Conservation (phyloP, 2,888 invertebrate genomes). For the Agriopis marginaria region DNA sequence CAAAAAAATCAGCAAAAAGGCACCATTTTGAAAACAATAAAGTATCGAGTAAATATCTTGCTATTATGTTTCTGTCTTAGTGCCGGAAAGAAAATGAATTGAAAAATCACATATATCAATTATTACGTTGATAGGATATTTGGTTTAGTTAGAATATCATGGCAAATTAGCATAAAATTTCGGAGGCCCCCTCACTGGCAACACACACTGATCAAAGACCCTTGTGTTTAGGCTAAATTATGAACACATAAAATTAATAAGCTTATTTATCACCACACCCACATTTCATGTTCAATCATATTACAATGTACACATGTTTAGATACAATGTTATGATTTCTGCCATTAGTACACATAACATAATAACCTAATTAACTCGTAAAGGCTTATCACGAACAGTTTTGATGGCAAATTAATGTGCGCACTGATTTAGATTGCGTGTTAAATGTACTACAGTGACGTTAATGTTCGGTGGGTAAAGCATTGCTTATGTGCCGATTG, state of each 20-base stretch:
- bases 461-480: constrained; percentile 23
- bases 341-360: constrained; percentile 19
- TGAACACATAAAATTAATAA: not conserved
- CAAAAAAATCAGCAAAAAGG: no score
- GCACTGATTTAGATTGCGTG: constrained; percentile 42
- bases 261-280: constrained; percentile 4
- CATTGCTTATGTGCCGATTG: constrained; percentile 20
- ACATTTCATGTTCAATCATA: constrained; percentile 12
- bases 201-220: no score
- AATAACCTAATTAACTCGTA: constrained; percentile 35
- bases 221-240: no score
- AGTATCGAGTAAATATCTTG: no score
- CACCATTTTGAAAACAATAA: no score
- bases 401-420: constrained; percentile 39
- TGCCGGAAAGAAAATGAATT: no score
- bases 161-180: no score
- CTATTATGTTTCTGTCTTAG: no score
- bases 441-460: constrained; percentile 32
- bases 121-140: no score
- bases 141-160: no score
- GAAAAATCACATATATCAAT: no score
- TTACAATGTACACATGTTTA: constrained; percentile 14
- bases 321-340: constrained; percentile 18
- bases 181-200: no score
- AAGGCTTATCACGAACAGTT: constrained; percentile 40